Conservation (phyloP, 2,113 vertebrate species). For the Charina bottae region DNA sequence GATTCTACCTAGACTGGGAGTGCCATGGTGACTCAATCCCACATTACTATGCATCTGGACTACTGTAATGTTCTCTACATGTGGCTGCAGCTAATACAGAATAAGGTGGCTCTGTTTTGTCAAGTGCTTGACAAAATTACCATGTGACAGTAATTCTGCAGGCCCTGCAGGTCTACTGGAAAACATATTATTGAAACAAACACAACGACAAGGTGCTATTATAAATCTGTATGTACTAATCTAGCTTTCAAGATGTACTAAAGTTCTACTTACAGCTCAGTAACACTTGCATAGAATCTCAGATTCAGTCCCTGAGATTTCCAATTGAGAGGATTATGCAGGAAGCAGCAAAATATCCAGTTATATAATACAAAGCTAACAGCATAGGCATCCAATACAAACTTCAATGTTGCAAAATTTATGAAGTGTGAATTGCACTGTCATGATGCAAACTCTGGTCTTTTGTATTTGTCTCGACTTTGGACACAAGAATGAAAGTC, state of each 20-base stretch:
- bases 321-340: background rate
- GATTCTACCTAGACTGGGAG: background rate
- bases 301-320: background rate
- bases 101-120: background rate
- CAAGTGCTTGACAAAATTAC: background rate
- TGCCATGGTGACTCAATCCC: background rate
- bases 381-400: background rate
- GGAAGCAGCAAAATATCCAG: background rate
- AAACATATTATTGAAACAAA: background rate
- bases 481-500: background rate
- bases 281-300: background rate
- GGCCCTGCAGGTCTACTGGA: background rate
- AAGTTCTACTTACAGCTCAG: background rate
- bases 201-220: background rate
- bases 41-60: background rate
- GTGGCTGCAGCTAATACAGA: background rate
- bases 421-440: background rate
- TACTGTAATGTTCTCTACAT: background rate
- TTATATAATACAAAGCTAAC: background rate
- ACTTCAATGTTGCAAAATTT: background rate
- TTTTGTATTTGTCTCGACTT: background rate
- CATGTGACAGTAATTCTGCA: background rate
- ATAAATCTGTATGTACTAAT: background rate
- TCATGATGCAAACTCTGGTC: background rate
- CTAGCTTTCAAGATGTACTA: constrained; percentile 10